Conservation (phyloP, 2,797 vertebrate species). For the Choloepus didactylus region DNA sequence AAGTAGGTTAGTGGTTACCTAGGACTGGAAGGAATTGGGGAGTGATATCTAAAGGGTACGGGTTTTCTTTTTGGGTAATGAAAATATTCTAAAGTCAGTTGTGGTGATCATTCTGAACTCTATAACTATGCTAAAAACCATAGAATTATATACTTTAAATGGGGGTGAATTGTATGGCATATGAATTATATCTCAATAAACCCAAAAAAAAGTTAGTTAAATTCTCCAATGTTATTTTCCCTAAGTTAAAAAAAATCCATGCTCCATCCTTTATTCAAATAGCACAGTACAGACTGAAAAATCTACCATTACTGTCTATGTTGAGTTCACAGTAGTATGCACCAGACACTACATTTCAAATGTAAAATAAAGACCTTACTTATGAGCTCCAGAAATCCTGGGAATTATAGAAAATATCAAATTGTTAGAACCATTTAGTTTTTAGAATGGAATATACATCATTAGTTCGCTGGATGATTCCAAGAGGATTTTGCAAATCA, state of each 20-base stretch:
- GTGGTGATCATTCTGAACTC: conserved; percentile 11
- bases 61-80: background rate
- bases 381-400: background rate
- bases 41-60: background rate
- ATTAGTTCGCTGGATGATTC: conserved; percentile 61
- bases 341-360: background rate
- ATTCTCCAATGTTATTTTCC: conserved; percentile 37
- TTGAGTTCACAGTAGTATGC: background rate
- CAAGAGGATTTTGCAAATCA: background rate
- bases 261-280: background rate
- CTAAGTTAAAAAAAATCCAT: conserved; percentile 6
- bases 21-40: background rate
- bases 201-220: background rate
- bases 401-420: background rate
- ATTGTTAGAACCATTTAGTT: background rate
- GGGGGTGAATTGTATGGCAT: background rate
- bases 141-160: conserved; percentile 35
- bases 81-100: conserved; percentile 56
- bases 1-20: background rate
- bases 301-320: background rate
- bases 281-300: background rate
- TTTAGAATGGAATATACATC: background rate
- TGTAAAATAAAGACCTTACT: conserved; percentile 48
- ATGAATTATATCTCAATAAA: conserved; percentile 40
- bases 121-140: background rate